These are phyloP conservation scores for Larimichthys crocea DNA, from an alignment of 2,113 vertebrate genomes.

Conservation along the genomic window DNA sequence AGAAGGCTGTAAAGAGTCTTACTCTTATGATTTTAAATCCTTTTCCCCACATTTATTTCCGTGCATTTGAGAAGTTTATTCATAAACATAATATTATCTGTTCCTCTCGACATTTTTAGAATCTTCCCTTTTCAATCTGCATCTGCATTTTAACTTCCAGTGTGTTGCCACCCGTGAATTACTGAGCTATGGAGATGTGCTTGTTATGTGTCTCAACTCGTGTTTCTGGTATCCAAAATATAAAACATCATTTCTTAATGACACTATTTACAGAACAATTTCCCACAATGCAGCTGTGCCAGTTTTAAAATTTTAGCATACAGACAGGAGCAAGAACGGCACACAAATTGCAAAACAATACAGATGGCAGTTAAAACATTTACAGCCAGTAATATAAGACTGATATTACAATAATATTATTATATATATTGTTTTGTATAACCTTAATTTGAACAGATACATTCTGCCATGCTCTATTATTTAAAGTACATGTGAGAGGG, in stretches of 20 bases:
- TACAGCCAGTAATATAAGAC: no score
- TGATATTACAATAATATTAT: no score
- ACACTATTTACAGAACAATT: not conserved
- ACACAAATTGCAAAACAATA: no score
- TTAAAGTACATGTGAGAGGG: constrained; percentile 3
- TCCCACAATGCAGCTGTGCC: not conserved
- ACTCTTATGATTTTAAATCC: not conserved
- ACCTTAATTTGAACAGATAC: not conserved
- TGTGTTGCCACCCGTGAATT: no score
- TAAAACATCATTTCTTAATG: not conserved
- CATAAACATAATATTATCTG: not conserved
- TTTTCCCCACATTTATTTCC: not conserved
- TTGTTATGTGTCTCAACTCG: not conserved
- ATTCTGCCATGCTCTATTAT: not conserved
- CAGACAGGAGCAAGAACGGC: not conserved
- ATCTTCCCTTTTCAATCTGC: no score
- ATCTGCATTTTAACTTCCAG: no score
- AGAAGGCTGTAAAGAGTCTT: constrained; percentile 2
- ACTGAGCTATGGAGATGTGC: not conserved
- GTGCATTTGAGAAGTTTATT: not conserved
- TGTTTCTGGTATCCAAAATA: not conserved
- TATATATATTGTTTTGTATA: no score
- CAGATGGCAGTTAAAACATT: not conserved
- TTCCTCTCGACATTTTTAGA: not conserved
- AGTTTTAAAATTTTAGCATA: not conserved